Conservation (phyloP, 1,140 invertebrate genomes). For the Tetragonula clypearis region DNA sequence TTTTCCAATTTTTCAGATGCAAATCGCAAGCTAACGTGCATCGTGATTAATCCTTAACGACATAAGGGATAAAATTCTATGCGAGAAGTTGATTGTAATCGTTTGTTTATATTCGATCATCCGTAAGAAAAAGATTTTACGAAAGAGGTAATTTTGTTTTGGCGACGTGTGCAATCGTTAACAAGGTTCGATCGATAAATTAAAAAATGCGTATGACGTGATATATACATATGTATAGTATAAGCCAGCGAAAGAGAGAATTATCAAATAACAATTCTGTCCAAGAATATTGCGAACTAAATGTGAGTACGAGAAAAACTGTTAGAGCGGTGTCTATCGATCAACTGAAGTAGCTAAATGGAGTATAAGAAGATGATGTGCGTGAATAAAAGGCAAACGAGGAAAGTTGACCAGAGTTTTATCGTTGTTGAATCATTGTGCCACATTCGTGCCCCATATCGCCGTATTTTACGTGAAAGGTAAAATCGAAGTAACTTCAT, state of each 20-base stretch:
- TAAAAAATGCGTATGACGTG: conserved; percentile 27
- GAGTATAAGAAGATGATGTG: conserved; percentile 28
- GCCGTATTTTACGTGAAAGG: conserved; percentile 65
- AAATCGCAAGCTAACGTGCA: neutral
- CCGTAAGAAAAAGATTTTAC: neutral
- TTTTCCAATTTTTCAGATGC: neutral
- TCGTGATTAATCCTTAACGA: neutral
- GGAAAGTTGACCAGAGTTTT: conserved; percentile 63
- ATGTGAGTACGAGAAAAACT: conserved; percentile 13
- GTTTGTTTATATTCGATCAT: neutral
- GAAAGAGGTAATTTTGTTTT: conserved; percentile 23
- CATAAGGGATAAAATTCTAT: neutral
- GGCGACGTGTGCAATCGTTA: conserved; percentile 8
- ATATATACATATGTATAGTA: neutral
- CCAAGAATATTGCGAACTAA: conserved; percentile 6
- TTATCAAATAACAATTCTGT: conserved; percentile 22
- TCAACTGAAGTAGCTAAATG: conserved; percentile 33
- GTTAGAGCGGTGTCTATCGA: conserved; percentile 18
- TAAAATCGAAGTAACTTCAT: conserved; percentile 64
- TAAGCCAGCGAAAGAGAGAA: conserved; percentile 42
- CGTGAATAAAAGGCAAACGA: conserved; percentile 38
- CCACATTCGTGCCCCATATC: conserved; percentile 73
- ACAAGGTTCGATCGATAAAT: conserved; percentile 31
- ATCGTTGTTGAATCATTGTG: conserved; percentile 72
- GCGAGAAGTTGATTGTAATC: neutral